Evolutionary conservation across 2,888 invertebrate species (phyloP).

Genomic region (Meiosimyza decipiens): DNA sequence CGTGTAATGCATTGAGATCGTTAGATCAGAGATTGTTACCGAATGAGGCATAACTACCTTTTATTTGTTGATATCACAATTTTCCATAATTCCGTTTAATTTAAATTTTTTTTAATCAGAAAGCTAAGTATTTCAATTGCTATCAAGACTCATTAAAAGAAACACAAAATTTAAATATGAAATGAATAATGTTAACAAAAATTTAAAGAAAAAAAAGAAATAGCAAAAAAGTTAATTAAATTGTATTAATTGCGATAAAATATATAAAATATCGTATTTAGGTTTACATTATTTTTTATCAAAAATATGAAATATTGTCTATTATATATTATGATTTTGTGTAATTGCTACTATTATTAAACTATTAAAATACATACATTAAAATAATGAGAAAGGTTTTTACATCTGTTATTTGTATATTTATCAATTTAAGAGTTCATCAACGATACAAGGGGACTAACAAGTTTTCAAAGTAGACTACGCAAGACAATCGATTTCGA

Average conservation of each 20-base stretch:
- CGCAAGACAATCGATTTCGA: too few relatives aligned
- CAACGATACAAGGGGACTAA: too few relatives aligned
- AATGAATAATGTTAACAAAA: constrained; percentile 11
- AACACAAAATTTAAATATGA: constrained; percentile 11
- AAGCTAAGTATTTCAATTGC: too few relatives aligned
- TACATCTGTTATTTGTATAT: too few relatives aligned
- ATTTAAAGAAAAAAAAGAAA: constrained; percentile 15
- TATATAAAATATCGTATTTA: constrained; percentile 36
- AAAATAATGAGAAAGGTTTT: not conserved
- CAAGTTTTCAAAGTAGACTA: too few relatives aligned
- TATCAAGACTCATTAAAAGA: not conserved
- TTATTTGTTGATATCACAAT: too few relatives aligned
- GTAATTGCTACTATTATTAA: constrained; percentile 52
- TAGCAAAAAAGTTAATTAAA: constrained; percentile 21
- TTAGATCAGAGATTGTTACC: too few relatives aligned
- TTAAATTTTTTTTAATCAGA: too few relatives aligned
- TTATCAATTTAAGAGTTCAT: too few relatives aligned
- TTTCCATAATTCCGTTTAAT: too few relatives aligned
- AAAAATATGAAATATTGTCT: constrained; percentile 52
- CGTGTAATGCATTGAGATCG: too few relatives aligned
- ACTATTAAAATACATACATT: constrained; percentile 31
- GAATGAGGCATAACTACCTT: too few relatives aligned
- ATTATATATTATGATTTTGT: constrained; percentile 52
- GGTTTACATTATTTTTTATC: constrained; percentile 46
- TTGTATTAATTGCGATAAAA: constrained; percentile 18